Evolutionary conservation across 2,888 invertebrate species (phyloP).

Genomic region (Tenthredo scrophulariae): DNA sequence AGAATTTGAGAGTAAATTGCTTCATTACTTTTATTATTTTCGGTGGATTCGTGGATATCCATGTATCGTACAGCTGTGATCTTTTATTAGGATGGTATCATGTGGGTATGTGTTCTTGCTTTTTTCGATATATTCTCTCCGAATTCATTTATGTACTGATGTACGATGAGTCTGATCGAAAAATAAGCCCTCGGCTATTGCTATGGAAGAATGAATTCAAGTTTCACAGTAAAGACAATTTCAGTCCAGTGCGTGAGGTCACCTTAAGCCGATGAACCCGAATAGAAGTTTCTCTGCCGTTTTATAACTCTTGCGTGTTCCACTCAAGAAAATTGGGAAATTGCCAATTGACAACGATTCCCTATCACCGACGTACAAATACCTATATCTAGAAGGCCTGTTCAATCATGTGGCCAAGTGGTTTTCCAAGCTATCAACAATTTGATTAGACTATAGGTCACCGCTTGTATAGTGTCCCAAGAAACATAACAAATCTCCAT

Average conservation of each 20-base stretch:
- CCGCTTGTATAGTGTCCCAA: background rate
- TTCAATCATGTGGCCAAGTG: background rate
- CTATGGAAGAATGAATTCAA: background rate
- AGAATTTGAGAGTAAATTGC: background rate
- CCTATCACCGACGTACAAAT: background rate
- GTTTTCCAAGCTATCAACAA: background rate
- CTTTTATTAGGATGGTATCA: background rate
- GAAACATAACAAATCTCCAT: slow-evolving; percentile 17
- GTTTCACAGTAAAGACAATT: background rate
- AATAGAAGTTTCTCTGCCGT: background rate
- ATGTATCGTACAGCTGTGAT: background rate
- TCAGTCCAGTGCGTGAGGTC: background rate
- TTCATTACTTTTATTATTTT: background rate
- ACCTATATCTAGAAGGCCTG: background rate
- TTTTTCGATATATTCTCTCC: background rate
- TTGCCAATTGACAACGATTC: background rate
- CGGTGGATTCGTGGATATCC: background rate
- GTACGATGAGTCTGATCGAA: background rate
- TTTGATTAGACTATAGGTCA: background rate
- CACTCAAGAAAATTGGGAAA: background rate
- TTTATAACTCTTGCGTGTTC: background rate
- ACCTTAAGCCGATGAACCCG: background rate
- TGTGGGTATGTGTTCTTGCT: background rate
- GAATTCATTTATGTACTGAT: background rate
- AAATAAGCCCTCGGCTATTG: slow-evolving; percentile 4